phyloP scores from a whole-genome alignment of 1,140 invertebrate species.

The Drosophila sp. region DNA sequence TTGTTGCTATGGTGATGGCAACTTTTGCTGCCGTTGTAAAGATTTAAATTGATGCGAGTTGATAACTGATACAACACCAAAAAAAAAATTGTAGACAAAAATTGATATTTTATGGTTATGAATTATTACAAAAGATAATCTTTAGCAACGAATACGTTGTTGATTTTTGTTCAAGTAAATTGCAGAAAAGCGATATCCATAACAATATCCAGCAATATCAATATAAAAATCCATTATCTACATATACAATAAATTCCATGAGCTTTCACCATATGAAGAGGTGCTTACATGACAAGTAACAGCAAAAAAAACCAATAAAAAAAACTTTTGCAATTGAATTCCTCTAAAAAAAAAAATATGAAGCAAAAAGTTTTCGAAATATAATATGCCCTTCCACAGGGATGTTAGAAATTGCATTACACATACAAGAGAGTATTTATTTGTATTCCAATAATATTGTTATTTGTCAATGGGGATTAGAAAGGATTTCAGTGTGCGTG shows the following conservation, averaged over 20 bases:
- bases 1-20: conserved; percentile 45
- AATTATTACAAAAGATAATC: conserved; percentile 77
- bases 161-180: conserved; percentile 23
- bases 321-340: conserved; percentile 37
- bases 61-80: conserved; percentile 43
- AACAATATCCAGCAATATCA: conserved; percentile 9
- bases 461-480: conserved; percentile 43
- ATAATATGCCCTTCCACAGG: conserved; percentile 28
- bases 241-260: conserved; percentile 2
- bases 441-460: conserved; percentile 59
- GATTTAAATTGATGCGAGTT: conserved; percentile 70
- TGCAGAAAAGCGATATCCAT: conserved; percentile 20
- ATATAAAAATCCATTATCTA: conserved; percentile 28
- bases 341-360: conserved; percentile 5
- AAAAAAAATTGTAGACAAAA: conserved; percentile 70
- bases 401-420: conserved; percentile 51
- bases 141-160: conserved; percentile 21
- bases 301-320: no score
- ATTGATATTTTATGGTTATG: conserved; percentile 81
- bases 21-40: conserved; percentile 26
- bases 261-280: conserved; percentile 13
- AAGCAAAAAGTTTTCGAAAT: conserved; percentile 41
- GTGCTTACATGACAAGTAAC: conserved; percentile 10
- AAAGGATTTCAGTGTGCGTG: conserved; percentile 28
- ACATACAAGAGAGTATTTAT: conserved; percentile 20